Conservation (phyloP, 1,140 invertebrate species). For the Leptinotarsa texana region DNA sequence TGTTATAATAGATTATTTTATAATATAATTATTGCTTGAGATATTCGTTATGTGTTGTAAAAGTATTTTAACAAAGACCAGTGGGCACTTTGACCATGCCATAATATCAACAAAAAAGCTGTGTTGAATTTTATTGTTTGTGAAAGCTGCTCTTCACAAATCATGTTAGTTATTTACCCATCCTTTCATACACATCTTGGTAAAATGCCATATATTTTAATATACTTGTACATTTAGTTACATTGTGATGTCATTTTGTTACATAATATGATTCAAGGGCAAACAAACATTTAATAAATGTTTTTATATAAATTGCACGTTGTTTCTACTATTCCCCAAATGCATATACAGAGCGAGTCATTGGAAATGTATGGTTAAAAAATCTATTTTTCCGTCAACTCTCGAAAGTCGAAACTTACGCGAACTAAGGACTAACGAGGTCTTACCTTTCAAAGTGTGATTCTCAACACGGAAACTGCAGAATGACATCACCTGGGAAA, state of each 20-base stretch:
- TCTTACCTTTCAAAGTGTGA: too few relatives aligned
- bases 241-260: conserved; percentile 15
- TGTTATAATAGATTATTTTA: conserved; percentile 2
- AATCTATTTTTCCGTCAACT: too few relatives aligned
- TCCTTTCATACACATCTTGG: conserved; percentile 7
- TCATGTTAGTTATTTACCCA: background rate
- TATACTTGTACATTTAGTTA: conserved; percentile 20
- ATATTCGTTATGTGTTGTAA: conserved; percentile 11
- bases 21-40: background rate
- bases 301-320: conserved; percentile 18
- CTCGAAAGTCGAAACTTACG: too few relatives aligned
- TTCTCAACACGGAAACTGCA: too few relatives aligned
- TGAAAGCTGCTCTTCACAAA: background rate
- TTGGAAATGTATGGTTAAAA: too few relatives aligned
- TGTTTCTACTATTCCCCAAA: too few relatives aligned
- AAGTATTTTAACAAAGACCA: background rate
- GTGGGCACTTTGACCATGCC: background rate
- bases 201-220: conserved; percentile 18
- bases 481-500: too few relatives aligned
- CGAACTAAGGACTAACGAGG: too few relatives aligned
- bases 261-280: background rate
- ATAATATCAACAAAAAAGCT: background rate
- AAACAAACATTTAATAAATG: conserved; percentile 27
- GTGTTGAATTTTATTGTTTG: background rate
- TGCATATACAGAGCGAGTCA: too few relatives aligned